Base-by-base conservation (phyloP, 2,113 vertebrate species). In the Actenoides lindsayi region DNA sequence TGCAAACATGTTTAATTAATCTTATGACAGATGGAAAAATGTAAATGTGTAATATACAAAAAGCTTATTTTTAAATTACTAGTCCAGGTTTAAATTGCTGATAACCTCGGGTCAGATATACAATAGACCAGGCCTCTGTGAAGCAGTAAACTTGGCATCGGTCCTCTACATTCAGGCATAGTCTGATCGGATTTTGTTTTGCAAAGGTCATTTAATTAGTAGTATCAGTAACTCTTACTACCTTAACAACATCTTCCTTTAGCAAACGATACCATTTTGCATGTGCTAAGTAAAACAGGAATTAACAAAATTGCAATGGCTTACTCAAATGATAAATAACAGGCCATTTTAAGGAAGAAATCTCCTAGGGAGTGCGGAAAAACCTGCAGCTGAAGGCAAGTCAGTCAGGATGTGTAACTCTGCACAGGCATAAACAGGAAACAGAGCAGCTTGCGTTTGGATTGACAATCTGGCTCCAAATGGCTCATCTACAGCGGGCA, bases 371-470 rank as follows among this genome's bases (percentile, higher is more conserved):
- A 96, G 97, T 97, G 97, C 96, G 97, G 97, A 98, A 98, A 97
- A 97, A 93, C 97, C 97, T 98, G 98, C 96, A 81, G 96, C 98
- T 98, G 98, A 98, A 98, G 98, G 98, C 97, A 57, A 93, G 97
- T 96, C 23, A 87, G 97, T 95, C 98, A 98, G 98, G 99, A 99
- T 98, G 97, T 96, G 97, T 97, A 96, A 92, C 98, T 97, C 97
- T 73, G 98, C 96, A 90, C 96, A 97, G 97, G 97, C 98, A 98
- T 98, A 99, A 99, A 99, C 99, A 99, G 99, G 99, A 99, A 99
- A 96, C 6, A 5, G 82, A 91, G 97, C 97, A 86, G 96, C 98
- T 97, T 96, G 97, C 89, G 1, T 90, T 94, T 91, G 97, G 98
- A 97, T 96, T 97, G 98, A 98, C 98, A 97, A 90, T 89, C 97